Percentiles rank a stretch among this genome's conserved stretches.
Conservation (phyloP, 2,797 vertebrate genomes). For the Gymnothorax reevesii region DNA sequence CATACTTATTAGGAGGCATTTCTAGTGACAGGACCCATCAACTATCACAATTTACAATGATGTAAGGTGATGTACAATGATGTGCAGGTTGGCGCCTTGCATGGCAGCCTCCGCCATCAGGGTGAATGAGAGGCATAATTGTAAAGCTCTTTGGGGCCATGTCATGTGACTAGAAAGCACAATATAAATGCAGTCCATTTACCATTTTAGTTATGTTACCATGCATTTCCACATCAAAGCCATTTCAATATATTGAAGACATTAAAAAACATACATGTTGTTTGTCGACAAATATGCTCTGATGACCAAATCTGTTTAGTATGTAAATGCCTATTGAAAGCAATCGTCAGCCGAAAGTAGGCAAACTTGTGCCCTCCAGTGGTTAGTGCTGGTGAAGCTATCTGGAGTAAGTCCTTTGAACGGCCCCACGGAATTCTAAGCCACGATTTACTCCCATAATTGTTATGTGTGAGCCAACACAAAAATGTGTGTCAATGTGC, state of each 20-base stretch:
- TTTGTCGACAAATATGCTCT: neutral
- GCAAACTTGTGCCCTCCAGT: slow-evolving; percentile 7
- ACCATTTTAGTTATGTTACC: too few species aligned
- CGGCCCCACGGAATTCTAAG: neutral
- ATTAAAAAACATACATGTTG: neutral
- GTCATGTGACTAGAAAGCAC: too few species aligned
- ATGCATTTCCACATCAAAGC: too few species aligned
- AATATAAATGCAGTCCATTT: too few species aligned
- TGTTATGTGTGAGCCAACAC: neutral
- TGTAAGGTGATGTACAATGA: too few species aligned
- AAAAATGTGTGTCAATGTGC: neutral
- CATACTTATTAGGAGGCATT: too few species aligned
- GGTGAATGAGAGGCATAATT: too few species aligned
- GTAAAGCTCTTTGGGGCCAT: too few species aligned
- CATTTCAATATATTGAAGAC: neutral
- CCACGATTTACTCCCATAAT: neutral
- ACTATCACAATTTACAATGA: too few species aligned
- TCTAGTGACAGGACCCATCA: too few species aligned
- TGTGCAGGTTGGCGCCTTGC: too few species aligned
- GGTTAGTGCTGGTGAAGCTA: neutral
- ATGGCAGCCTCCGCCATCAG: too few species aligned
- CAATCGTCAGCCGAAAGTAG: neutral
- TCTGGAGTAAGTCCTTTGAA: neutral
- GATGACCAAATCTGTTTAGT: neutral
- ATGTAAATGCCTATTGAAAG: neutral